Evolutionary conservation across 2,888 invertebrate species (phyloP).

Genomic region (Sphaerophoria rueppellii): DNA sequence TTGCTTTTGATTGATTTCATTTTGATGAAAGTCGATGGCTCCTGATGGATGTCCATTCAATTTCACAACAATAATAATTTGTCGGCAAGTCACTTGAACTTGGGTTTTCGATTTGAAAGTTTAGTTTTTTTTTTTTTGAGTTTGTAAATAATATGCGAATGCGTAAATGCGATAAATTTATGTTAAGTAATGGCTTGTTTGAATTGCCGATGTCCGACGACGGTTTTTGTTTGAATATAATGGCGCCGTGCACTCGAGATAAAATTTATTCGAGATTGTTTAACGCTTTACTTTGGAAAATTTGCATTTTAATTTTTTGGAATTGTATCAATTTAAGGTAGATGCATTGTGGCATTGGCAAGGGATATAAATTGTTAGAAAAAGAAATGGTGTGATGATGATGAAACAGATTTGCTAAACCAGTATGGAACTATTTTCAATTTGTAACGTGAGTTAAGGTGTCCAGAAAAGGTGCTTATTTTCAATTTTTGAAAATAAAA

Average conservation of each 20-base stretch:
- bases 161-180: conserved; percentile 11
- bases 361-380: conserved; percentile 9
- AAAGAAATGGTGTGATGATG: conserved; percentile 1
- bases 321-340: conserved; percentile 29
- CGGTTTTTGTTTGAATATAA: conserved; percentile 11
- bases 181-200: conserved; percentile 20
- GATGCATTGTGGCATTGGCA: conserved; percentile 31
- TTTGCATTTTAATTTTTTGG: conserved; percentile 32
- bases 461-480: no score
- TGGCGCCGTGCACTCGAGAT: conserved; percentile 2
- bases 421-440: conserved; percentile 15
- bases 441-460: background rate
- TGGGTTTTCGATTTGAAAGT: conserved; percentile 30
- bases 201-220: conserved; percentile 18
- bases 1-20: conserved; percentile 12
- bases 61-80: background rate
- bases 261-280: conserved; percentile 19
- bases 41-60: conserved; percentile 11
- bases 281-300: background rate
- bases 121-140: conserved; percentile 18
- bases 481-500: no score
- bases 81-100: background rate
- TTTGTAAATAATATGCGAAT: background rate
- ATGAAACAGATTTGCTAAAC: conserved; percentile 16
- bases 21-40: conserved; percentile 22